Evolutionary conservation across 1,140 invertebrate genomes (phyloP).

Genomic region (Trichonephila clavata): DNA sequence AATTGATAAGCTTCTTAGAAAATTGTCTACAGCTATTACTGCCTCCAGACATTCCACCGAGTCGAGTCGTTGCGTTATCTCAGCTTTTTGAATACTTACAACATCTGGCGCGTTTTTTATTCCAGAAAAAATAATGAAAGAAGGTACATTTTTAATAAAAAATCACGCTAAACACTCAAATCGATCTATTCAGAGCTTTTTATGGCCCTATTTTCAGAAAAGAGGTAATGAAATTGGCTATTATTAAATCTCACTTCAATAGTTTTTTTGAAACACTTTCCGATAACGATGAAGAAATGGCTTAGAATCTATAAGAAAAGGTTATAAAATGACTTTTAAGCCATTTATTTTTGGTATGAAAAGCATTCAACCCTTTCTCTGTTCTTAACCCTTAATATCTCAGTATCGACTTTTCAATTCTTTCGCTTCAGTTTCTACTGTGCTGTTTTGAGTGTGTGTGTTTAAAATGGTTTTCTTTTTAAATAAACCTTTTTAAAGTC

Average conservation of each 20-base stretch:
- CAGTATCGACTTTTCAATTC: background rate
- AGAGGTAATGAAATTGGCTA: slow-evolving; percentile 23
- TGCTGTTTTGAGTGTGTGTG: no score
- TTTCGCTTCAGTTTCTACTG: background rate
- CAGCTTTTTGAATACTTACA: background rate
- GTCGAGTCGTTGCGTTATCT: background rate
- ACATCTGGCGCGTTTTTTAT: background rate
- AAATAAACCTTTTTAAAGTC: no score
- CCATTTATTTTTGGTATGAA: background rate
- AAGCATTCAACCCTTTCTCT: background rate
- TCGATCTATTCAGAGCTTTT: slow-evolving; percentile 27
- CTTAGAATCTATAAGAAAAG: background rate
- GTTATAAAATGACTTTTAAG: background rate
- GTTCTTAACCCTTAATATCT: background rate
- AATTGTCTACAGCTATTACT: background rate
- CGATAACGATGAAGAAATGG: background rate
- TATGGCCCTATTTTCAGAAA: background rate
- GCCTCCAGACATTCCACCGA: background rate
- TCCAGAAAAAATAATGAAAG: background rate
- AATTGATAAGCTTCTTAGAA: slow-evolving; percentile 21
- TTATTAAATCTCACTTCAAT: slow-evolving; percentile 26
- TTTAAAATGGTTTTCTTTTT: no score
- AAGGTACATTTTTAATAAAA: background rate
- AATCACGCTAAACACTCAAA: background rate
- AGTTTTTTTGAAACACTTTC: background rate